Evolutionary conservation across 2,888 invertebrate species (phyloP), one percentile per base, ranked within the genome.

Genomic region (Fragum sueziense): DNA sequence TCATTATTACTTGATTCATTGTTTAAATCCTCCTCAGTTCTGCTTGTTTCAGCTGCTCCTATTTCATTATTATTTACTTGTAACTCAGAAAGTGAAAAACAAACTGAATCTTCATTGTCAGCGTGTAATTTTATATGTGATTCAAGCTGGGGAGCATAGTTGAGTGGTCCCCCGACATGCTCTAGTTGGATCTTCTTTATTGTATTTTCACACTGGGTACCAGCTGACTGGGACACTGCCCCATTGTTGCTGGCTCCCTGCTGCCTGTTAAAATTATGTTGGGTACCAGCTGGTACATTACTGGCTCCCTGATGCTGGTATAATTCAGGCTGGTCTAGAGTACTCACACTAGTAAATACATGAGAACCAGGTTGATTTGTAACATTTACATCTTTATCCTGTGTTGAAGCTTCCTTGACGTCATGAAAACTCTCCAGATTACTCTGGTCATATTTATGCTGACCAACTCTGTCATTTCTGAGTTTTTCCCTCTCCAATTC

Each of bases 401-500:
- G 37, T 34, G 37, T 34, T 33, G 62, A 62, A 3, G 37, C 25
- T 57, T 69, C 31, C 31, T 33, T 51, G 0, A 70, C 6, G 20
- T 70, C 59, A 14, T 31, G 29, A 61, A 51, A 61, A 61, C 74
- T 74, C 2, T 37, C 22, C n/a, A 51, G 33, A 33, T 47, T 69
- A 14, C 25, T 14, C 20, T 57, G 37, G 7, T 59, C 20, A 17
- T 20, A 59, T 31, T 31, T 20, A 51, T 37, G 41, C 47, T 74
- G 74, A 51, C 41, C 7, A 25, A 57, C 69, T 41, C 69, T 57
- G 61, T 74, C 74, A 7, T 59, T 68, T 20, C 17, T 11, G 1
- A 74, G 47, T 52, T 74, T 74, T 1, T 17, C 34, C 22, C 59
- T 29, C 22, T 74, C 74, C 25, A 7, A 37, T 22, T 74, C 74